Conservation (phyloP, 1,140 invertebrate species). For the Hypothenemus hampei region DNA sequence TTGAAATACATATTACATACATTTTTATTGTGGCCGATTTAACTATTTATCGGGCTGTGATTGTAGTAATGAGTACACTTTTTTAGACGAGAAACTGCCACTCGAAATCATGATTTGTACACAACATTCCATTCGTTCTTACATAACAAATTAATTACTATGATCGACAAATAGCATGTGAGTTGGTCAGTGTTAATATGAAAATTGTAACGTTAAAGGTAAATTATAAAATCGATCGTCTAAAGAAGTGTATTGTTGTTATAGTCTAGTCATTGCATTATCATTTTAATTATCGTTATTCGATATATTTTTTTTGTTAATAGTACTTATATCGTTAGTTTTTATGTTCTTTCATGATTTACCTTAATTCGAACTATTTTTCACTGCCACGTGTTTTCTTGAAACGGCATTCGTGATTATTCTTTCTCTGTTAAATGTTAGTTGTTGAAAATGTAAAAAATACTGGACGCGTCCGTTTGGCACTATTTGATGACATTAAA, state of each 20-base stretch:
- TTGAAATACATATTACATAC: slow-evolving; percentile 23
- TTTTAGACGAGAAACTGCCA: slow-evolving; percentile 13
- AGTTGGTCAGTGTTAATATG: too few species aligned
- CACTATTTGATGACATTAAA: too few species aligned
- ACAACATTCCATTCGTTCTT: too few species aligned
- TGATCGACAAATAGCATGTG: too few species aligned
- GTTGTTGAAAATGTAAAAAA: too few species aligned
- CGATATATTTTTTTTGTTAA: background rate
- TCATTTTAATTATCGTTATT: background rate
- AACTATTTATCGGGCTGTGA: slow-evolving; percentile 39
- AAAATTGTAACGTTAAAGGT: too few species aligned
- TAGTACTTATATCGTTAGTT: background rate
- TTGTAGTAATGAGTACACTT: slow-evolving; percentile 38
- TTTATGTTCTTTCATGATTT: slow-evolving; percentile 1
- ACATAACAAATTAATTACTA: too few species aligned
- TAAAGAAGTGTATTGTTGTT: slow-evolving; percentile 34
- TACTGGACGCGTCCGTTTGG: too few species aligned
- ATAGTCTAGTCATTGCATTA: slow-evolving; percentile 35
- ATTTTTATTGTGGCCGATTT: too few species aligned
- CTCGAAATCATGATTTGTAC: too few species aligned
- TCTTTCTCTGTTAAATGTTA: slow-evolving; percentile 12
- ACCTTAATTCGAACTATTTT: slow-evolving; percentile 29
- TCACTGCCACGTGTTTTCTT: slow-evolving; percentile 36
- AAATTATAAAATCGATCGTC: slow-evolving; percentile 1
- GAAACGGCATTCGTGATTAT: slow-evolving; percentile 11